phyloP scores from a whole-genome alignment of 2,888 invertebrate genomes.

The Baccha elongata region DNA sequence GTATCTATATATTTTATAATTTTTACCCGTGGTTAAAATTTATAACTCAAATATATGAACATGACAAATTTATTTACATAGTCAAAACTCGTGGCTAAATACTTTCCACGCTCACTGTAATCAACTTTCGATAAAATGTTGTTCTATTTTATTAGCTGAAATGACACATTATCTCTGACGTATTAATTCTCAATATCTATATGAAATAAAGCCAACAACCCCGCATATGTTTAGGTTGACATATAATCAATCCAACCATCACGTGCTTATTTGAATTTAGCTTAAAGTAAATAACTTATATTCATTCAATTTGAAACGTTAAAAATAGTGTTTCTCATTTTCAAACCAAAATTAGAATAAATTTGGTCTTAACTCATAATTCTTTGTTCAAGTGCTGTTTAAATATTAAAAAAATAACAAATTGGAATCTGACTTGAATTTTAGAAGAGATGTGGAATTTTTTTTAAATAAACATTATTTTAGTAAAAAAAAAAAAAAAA shows the following conservation, averaged over 20 bases:
- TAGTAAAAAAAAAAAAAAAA: conserved; percentile 6
- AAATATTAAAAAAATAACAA: conserved; percentile 11
- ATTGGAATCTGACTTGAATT: not conserved
- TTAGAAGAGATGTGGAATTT: not conserved
- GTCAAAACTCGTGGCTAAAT: no score
- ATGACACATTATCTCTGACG: not conserved
- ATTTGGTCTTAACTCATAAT: not conserved
- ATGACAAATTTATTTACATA: no score
- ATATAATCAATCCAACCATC: conserved; percentile 1
- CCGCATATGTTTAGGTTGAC: not conserved
- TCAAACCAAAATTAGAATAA: conserved; percentile 6
- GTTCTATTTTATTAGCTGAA: no score
- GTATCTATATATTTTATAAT: no score
- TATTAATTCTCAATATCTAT: not conserved
- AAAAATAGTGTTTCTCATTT: not conserved
- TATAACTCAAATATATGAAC: no score
- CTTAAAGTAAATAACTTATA: not conserved
- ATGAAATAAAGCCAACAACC: not conserved
- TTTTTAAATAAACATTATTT: conserved; percentile 22
- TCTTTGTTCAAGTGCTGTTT: conserved; percentile 18
- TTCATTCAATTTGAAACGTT: not conserved
- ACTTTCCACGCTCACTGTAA: no score
- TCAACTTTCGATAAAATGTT: no score
- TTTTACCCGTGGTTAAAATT: no score
- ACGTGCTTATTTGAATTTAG: conserved; percentile 1